phyloP scores from a whole-genome alignment of 2,888 invertebrate genomes.

The Sympetrum striolatum region DNA sequence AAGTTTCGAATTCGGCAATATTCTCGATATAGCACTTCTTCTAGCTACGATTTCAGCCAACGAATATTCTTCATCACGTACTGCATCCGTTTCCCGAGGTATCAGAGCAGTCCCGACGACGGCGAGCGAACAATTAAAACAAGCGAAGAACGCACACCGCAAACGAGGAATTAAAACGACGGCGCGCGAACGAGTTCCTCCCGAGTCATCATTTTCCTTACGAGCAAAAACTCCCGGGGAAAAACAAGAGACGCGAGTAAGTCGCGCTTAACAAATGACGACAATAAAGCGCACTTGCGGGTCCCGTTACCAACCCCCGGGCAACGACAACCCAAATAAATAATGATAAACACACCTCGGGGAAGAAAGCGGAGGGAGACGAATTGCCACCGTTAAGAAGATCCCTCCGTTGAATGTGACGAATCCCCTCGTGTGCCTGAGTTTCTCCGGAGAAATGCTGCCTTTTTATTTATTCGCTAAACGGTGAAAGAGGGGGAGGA shows the following conservation, averaged over 20 bases:
- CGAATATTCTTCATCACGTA: too few species aligned
- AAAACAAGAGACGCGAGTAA: not conserved
- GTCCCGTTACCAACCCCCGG: not conserved
- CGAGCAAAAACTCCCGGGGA: too few species aligned
- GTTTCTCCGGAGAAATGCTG: not conserved
- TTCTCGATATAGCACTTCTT: too few species aligned
- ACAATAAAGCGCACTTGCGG: not conserved
- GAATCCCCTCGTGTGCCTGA: not conserved
- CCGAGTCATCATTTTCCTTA: too few species aligned
- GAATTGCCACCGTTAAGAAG: not conserved
- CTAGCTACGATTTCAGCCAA: too few species aligned
- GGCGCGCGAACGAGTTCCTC: too few species aligned
- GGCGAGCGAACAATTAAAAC: too few species aligned
- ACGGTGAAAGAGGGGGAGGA: not conserved
- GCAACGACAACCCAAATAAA: not conserved
- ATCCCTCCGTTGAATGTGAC: not conserved
- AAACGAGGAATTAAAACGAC: too few species aligned
- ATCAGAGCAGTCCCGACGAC: too few species aligned
- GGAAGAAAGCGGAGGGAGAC: not conserved
- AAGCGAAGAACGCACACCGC: too few species aligned
- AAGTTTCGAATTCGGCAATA: too few species aligned
- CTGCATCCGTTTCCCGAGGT: too few species aligned
- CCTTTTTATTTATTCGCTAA: not conserved
- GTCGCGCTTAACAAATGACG: not conserved
- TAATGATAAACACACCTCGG: not conserved